Conservation (phyloP, 2,113 vertebrate genomes). For the Rhizomys pruinosus region DNA sequence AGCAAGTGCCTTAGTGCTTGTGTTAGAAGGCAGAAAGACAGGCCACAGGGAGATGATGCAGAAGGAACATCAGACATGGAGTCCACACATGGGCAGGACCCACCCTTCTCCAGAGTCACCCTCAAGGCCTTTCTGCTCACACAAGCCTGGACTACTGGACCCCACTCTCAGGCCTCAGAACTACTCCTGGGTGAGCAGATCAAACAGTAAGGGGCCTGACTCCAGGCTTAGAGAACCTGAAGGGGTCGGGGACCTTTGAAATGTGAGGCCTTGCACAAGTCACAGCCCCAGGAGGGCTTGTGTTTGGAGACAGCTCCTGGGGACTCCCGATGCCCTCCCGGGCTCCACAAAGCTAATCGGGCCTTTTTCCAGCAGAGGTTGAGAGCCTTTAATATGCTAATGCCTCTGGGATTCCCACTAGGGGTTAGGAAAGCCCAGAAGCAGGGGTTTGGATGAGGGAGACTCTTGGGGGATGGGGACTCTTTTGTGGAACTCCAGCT, state of each 20-base stretch:
- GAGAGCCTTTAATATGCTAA: constrained; percentile 71
- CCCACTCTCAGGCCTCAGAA: not conserved
- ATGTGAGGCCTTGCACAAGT: not conserved
- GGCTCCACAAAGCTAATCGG: not conserved
- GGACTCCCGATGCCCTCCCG: not conserved
- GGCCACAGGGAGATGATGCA: too few relatives aligned
- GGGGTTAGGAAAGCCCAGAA: not conserved
- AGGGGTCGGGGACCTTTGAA: not conserved
- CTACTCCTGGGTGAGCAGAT: not conserved
- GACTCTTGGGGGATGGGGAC: not conserved
- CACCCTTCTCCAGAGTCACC: not conserved
- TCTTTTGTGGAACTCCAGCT: not conserved
- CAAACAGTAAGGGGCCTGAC: not conserved
- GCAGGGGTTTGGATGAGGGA: not conserved
- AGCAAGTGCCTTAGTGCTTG: too few relatives aligned
- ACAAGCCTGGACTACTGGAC: too few relatives aligned
- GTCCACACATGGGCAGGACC: not conserved
- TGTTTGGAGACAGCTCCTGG: not conserved
- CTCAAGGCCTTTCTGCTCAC: not conserved
- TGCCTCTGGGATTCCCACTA: not conserved
- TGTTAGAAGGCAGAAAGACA: not conserved
- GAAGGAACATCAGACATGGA: not conserved
- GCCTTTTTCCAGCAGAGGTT: constrained; percentile 51
- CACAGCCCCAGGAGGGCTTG: not conserved
- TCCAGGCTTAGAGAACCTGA: not conserved